Percentiles rank a stretch among this genome's conserved stretches.
phyloP scores from a whole-genome alignment of 2,797 vertebrate genomes.

The Hapalemur alaotrensis region DNA sequence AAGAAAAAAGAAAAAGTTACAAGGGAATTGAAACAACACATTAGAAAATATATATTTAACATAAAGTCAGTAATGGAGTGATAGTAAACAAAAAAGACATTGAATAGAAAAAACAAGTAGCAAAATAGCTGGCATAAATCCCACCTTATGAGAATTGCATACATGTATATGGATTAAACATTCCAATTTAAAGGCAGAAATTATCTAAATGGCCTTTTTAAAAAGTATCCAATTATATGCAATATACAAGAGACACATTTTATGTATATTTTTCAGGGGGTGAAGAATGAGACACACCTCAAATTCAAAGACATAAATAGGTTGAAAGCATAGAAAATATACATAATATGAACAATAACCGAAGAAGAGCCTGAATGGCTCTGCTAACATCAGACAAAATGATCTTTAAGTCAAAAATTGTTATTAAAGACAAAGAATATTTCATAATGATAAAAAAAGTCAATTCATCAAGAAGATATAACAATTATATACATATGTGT shows the following conservation, averaged over 20 bases:
- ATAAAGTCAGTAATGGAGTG: not conserved
- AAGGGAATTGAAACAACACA: not conserved
- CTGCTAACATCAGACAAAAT: not conserved
- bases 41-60: conserved; percentile 1
- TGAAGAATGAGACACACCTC: too few species aligned
- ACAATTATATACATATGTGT: not conserved
- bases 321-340: not conserved
- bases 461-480: not conserved
- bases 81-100: not conserved
- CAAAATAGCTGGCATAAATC: conserved; percentile 6
- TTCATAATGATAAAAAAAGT: not conserved
- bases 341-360: not conserved
- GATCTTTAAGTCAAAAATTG: not conserved
- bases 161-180: not conserved
- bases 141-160: not conserved
- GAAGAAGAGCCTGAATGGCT: not conserved
- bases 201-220: not conserved
- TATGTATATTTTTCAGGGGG: too few species aligned
- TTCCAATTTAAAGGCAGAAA: not conserved
- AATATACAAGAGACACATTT: not conserved
- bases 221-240: not conserved
- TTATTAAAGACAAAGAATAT: not conserved
- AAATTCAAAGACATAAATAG: conserved; percentile 12
- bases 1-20: not conserved
- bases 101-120: not conserved